Evolutionary conservation across 2,888 invertebrate species (phyloP).

Genomic region (Athetis lepigone): DNA sequence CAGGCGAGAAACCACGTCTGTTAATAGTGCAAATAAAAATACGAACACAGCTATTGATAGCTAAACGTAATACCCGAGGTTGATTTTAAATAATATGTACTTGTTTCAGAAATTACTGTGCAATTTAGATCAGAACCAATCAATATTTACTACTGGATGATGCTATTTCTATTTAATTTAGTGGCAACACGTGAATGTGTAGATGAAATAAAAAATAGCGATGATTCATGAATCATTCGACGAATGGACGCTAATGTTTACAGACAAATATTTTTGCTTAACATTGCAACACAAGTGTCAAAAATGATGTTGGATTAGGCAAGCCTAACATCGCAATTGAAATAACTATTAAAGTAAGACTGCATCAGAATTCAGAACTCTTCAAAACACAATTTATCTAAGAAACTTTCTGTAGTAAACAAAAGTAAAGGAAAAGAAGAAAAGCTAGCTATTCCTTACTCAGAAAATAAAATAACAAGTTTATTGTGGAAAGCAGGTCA

Average conservation of each 20-base stretch:
- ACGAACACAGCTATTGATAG: conserved; percentile 5
- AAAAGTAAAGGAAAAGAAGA: conserved; percentile 25
- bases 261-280: neutral
- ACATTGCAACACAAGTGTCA: conserved; percentile 4
- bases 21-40: conserved; percentile 26
- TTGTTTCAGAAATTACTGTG: conserved; percentile 25
- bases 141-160: conserved; percentile 9
- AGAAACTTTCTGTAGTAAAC: neutral
- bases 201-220: neutral
- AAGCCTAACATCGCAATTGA: neutral
- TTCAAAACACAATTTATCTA: conserved; percentile 6
- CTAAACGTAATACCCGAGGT: conserved; percentile 8
- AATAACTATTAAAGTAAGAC: neutral
- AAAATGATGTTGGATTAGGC: neutral
- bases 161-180: conserved; percentile 18
- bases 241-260: neutral
- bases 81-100: conserved; percentile 31
- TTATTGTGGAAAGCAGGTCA: conserved; percentile 20
- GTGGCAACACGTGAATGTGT: conserved; percentile 4
- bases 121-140: conserved; percentile 48
- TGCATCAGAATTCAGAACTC: neutral
- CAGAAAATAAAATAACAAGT: conserved; percentile 30
- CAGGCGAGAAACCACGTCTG: conserved; percentile 8
- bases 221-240: neutral
- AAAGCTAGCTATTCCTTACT: conserved; percentile 4